These are phyloP conservation scores for Drosophila ezoana DNA, from an alignment of 2,888 invertebrate genomes.

Conservation along the genomic window DNA sequence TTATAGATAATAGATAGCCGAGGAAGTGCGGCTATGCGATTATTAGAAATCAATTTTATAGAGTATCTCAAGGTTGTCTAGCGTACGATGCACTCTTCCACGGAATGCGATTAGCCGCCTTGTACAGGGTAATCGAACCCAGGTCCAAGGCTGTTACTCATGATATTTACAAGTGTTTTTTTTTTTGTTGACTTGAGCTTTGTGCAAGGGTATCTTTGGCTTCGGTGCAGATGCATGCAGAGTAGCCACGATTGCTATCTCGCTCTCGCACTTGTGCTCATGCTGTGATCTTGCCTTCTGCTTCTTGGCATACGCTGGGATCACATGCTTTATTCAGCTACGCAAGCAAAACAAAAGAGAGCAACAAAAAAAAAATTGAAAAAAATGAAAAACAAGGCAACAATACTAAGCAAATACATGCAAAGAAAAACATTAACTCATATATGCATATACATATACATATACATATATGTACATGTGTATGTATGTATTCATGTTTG, in stretches of 20 bases:
- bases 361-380: constrained; percentile 27
- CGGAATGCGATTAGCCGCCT: constrained; percentile 30
- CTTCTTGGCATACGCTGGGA: constrained; percentile 59
- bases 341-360: constrained; percentile 73
- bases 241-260: constrained; percentile 4
- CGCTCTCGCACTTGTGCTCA: constrained; percentile 5
- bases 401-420: constrained; percentile 69
- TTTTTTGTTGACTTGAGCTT: background rate
- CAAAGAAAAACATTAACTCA: constrained; percentile 41
- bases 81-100: background rate
- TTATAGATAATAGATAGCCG: background rate
- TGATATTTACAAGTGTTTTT: constrained; percentile 6
- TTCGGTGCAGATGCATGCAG: constrained; percentile 23
- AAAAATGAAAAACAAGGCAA: constrained; percentile 39
- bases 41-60: background rate
- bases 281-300: constrained; percentile 33
- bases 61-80: background rate
- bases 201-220: constrained; percentile 30
- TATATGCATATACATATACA: constrained; percentile 17
- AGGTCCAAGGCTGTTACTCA: constrained; percentile 6
- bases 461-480: constrained; percentile 26
- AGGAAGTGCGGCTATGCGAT: too few species aligned
- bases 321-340: constrained; percentile 76
- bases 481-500: constrained; percentile 3
- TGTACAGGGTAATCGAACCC: constrained; percentile 41